Conservation (phyloP, 2,113 vertebrate genomes). For the Paratilapia polleni region DNA sequence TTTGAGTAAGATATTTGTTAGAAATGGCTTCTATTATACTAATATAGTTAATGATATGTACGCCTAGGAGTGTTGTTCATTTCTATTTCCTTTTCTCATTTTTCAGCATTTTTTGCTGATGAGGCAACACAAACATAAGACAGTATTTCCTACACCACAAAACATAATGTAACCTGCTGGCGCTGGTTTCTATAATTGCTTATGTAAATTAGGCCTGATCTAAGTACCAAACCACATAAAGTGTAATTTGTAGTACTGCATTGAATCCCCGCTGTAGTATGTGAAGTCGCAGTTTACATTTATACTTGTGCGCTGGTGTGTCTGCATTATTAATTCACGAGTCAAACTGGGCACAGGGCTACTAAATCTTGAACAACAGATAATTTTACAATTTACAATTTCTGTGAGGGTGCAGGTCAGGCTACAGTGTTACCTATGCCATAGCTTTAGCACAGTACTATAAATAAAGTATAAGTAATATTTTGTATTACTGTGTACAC, state of each 20-base stretch:
- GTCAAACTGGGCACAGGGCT: background rate
- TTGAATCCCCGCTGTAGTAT: background rate
- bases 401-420: background rate
- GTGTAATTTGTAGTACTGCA: background rate
- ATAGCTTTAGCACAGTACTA: background rate
- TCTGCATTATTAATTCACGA: background rate
- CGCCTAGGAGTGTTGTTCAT: background rate
- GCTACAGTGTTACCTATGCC: too few species aligned
- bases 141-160: background rate
- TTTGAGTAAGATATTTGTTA: background rate
- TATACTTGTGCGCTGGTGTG: background rate
- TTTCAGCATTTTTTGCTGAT: background rate
- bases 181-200: background rate
- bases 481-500: background rate
- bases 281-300: background rate
- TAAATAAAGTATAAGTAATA: background rate
- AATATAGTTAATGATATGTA: background rate
- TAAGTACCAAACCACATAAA: slow-evolving; percentile 13
- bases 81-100: background rate
- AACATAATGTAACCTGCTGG: slow-evolving; percentile 1
- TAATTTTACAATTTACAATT: too few species aligned
- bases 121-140: slow-evolving; percentile 9
- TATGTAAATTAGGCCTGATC: background rate
- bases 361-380: background rate
- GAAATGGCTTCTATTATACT: background rate